phyloP scores from a whole-genome alignment of 1,140 invertebrate species.

The Panagrolaimus sp. region DNA sequence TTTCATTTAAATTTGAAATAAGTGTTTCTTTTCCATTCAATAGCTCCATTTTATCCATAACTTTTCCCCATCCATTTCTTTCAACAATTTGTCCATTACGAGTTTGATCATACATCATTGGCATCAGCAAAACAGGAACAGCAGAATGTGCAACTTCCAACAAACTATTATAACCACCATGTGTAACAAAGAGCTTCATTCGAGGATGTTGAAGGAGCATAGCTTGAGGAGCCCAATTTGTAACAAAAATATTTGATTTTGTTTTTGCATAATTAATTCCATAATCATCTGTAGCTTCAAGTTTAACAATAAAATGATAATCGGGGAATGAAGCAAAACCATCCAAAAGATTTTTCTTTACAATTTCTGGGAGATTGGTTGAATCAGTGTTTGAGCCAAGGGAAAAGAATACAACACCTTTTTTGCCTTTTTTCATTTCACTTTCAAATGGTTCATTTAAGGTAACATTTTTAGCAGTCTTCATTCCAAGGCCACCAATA shows the following conservation, averaged over 20 bases:
- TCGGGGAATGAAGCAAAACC: slow-evolving; percentile 14
- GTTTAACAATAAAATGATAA: slow-evolving; percentile 28
- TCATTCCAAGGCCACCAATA: slow-evolving; percentile 25
- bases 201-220: slow-evolving; percentile 17
- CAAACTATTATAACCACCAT: slow-evolving; percentile 23
- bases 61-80: slow-evolving; percentile 25
- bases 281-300: slow-evolving; percentile 14
- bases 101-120: slow-evolving; percentile 26
- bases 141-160: slow-evolving; percentile 6
- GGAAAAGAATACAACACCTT: slow-evolving; percentile 22
- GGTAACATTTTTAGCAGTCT: not conserved
- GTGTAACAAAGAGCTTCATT: slow-evolving; percentile 21
- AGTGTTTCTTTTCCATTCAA: not conserved
- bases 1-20: not conserved
- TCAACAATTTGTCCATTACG: slow-evolving; percentile 19
- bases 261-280: not conserved
- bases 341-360: slow-evolving; percentile 18
- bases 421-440: slow-evolving; percentile 18
- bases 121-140: slow-evolving; percentile 9
- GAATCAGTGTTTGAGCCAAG: slow-evolving; percentile 20
- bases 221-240: slow-evolving; percentile 24
- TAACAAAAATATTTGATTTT: slow-evolving; percentile 20
- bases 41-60: slow-evolving; percentile 15
- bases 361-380: slow-evolving; percentile 8
- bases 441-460: slow-evolving; percentile 4